These are phyloP conservation scores for Morelia viridis DNA, from an alignment of 2,797 vertebrate species.

Conservation along the genomic window DNA sequence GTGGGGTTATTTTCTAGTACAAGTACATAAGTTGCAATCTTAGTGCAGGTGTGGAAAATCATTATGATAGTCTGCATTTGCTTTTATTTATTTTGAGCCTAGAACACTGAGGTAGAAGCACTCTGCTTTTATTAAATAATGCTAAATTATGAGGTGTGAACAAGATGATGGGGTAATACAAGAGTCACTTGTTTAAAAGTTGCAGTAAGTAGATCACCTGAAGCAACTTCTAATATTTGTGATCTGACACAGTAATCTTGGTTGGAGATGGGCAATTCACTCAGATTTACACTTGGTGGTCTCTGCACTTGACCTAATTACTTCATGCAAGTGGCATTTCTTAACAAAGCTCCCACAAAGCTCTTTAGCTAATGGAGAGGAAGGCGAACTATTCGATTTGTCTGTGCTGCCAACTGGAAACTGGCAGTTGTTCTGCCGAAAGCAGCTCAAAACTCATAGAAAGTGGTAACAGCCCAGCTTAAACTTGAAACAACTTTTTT, in stretches of 20 bases:
- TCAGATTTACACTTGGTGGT: slow-evolving; percentile 17
- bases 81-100: background rate
- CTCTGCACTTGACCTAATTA: slow-evolving; percentile 42
- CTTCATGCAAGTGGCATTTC: slow-evolving; percentile 10
- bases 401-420: background rate
- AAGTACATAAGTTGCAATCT: background rate
- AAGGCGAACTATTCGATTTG: background rate
- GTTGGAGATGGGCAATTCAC: slow-evolving; percentile 17
- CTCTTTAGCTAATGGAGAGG: background rate
- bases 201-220: background rate
- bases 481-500: background rate
- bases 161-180: background rate
- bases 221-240: slow-evolving; percentile 52
- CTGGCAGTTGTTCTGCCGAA: background rate
- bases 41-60: background rate
- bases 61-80: background rate
- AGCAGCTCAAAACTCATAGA: background rate
- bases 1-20: background rate
- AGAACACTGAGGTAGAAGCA: background rate
- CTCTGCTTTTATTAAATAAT: background rate
- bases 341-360: background rate
- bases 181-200: background rate
- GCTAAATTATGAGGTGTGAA: background rate
- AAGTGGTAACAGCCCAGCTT: background rate
- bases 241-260: slow-evolving; percentile 63